phyloP scores from a whole-genome alignment of 2,797 vertebrate species.

The Typhlichthys subterraneus region DNA sequence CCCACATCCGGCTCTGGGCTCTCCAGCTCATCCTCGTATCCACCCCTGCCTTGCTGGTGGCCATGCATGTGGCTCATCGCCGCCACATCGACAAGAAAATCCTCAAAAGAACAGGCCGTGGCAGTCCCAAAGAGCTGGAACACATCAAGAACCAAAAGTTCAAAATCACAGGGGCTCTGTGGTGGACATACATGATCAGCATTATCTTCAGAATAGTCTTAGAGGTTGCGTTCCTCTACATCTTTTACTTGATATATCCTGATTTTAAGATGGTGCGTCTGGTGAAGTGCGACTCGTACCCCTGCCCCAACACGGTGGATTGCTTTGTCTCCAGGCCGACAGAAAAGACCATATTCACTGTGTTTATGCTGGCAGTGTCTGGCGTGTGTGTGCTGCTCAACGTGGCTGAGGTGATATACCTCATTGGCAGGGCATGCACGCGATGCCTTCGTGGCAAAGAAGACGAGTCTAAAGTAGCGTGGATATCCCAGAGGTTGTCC shows the following conservation, averaged over 20 bases:
- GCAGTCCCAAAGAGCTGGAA: constrained; percentile 86
- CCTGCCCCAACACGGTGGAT: constrained; percentile 96
- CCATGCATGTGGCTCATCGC: constrained; percentile 97
- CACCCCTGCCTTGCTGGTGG: constrained; percentile 93
- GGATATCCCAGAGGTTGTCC: constrained; percentile 80
- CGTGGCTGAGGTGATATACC: constrained; percentile 89
- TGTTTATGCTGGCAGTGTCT: constrained; percentile 95
- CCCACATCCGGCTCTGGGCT: constrained; percentile 96
- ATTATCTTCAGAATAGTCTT: constrained; percentile 92
- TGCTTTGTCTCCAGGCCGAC: constrained; percentile 97
- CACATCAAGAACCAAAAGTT: constrained; percentile 93
- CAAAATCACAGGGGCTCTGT: constrained; percentile 89
- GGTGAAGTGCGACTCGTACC: constrained; percentile 94
- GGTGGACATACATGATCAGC: constrained; percentile 97
- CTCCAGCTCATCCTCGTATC: constrained; percentile 97
- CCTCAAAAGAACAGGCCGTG: constrained; percentile 82
- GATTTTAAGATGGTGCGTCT: constrained; percentile 95
- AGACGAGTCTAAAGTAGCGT: constrained; percentile 79
- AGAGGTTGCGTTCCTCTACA: constrained; percentile 92
- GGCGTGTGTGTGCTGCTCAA: constrained; percentile 94
- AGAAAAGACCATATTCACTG: constrained; percentile 96
- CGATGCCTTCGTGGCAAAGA: constrained; percentile 76
- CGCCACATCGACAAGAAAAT: constrained; percentile 94
- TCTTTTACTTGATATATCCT: constrained; percentile 96
- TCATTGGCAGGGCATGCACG: constrained; percentile 84